Base-by-base conservation (phyloP, 1,140 invertebrate genomes). In the Asobara japonica region DNA sequence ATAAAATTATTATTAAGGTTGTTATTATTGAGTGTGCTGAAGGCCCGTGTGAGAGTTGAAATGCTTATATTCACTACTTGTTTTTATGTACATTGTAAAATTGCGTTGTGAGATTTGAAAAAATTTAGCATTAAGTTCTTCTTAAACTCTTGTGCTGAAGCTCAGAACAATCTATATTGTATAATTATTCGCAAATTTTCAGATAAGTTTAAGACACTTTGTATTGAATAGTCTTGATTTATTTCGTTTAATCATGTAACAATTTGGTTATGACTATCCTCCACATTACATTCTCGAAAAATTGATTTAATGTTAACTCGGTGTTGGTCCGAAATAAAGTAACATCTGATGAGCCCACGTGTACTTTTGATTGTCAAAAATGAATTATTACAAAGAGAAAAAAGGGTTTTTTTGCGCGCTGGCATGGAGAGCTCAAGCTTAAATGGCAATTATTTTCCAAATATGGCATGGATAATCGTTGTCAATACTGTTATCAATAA, bases 61-160 rank as follows among this genome's bases (percentile, higher is more conserved):
- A 3, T n/a, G 6, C 6, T 45, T n/a, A 56, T 25, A 10, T 56
- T 56, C 22, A 56, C 25, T 22, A 56, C 22, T 25, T 25, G 25
- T 25, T 56, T 25, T 56, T 56, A 56, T 56, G 51, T 56, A 56
- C n/a, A n/a, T n/a, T n/a, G 20, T 22, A 56, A 56, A 56, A 56
- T n/a, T 56, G 51, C 51, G 8, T 25, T 25, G 51, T 56, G 51
- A 56, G n/a, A 56, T 25, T 56, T 56, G 22, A 56, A 56, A 45
- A 16, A 45, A 45, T 18, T 45, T 16, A 45, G n/a, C 18, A n/a
- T 45, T 45, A 45, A 45, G 5, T 5, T 41, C 16, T 45, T 45
- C 18, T 45, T 45, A 6, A 33, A 33, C 4, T 33, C 4, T 33
- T 11, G 11, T 33, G 4, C 31, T n/a, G n/a, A n/a, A n/a, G n/a